Evolutionary conservation across 2,797 vertebrate species (phyloP).

Genomic region (Amazona finschi): DNA sequence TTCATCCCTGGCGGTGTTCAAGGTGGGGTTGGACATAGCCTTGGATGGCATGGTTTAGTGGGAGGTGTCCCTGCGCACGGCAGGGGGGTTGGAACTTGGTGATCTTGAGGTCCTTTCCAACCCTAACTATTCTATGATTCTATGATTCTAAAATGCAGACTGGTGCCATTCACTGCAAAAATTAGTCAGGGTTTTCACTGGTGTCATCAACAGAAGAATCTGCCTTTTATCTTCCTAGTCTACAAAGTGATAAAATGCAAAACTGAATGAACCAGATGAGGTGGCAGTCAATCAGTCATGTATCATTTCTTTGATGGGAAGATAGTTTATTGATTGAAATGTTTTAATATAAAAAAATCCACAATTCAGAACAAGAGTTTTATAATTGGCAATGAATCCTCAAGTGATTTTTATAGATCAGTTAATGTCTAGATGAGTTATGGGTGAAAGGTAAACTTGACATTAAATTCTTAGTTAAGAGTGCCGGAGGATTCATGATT

Average conservation of each 20-base stretch:
- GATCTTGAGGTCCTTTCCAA: too few species aligned
- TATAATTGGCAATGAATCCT: constrained; percentile 60
- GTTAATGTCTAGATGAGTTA: constrained; percentile 61
- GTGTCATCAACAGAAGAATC: not conserved
- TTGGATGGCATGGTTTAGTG: too few species aligned
- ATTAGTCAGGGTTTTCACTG: not conserved
- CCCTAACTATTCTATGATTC: too few species aligned
- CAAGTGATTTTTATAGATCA: constrained; percentile 58
- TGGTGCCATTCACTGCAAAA: not conserved
- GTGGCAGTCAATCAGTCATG: constrained; percentile 13
- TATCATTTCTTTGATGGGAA: constrained; percentile 9
- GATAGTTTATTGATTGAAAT: constrained; percentile 38
- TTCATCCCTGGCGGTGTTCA: too few species aligned
- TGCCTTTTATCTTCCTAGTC: not conserved
- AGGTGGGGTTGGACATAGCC: too few species aligned
- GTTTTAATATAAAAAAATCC: constrained; percentile 13
- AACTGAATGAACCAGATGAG: not conserved
- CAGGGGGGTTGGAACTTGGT: too few species aligned
- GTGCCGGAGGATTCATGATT: constrained; percentile 58
- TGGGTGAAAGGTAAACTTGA: constrained; percentile 60
- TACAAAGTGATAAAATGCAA: not conserved
- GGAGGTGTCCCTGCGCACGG: too few species aligned
- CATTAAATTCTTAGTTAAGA: constrained; percentile 67
- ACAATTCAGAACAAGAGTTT: constrained; percentile 44
- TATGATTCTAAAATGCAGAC: not conserved